Evolutionary conservation across 1,140 invertebrate genomes (phyloP).

Genomic region (Pararge aegeria): DNA sequence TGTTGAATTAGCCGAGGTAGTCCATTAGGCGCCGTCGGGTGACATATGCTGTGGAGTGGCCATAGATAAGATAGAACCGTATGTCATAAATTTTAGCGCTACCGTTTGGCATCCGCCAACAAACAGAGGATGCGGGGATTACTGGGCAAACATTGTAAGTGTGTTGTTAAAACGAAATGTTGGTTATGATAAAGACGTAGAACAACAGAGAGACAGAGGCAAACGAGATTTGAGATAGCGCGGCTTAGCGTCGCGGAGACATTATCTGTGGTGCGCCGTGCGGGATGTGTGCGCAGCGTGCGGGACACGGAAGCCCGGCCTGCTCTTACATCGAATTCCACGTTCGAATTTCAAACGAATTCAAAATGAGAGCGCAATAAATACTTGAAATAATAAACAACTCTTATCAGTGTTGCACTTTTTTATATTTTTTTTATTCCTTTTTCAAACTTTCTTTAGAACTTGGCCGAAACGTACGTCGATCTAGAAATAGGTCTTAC

Average conservation of each 20-base stretch:
- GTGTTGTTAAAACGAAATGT: conserved; percentile 54
- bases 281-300: conserved; percentile 23
- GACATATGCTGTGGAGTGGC: conserved; percentile 71
- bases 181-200: conserved; percentile 59
- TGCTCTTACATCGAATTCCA: conserved; percentile 10
- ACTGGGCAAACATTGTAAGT: conserved; percentile 56
- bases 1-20: conserved; percentile 59
- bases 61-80: conserved; percentile 75
- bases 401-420: no score
- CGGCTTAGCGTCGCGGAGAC: conserved; percentile 35
- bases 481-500: no score
- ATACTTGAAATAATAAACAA: neutral
- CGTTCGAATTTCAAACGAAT: conserved; percentile 11
- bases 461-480: no score
- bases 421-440: no score
- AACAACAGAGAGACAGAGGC: conserved; percentile 47
- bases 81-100: conserved; percentile 70
- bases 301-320: neutral
- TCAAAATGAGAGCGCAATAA: conserved; percentile 2
- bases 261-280: conserved; percentile 12
- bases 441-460: no score
- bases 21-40: conserved; percentile 61
- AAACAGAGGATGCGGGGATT: conserved; percentile 61
- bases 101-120: conserved; percentile 67
- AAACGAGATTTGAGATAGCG: conserved; percentile 53